Conservation (phyloP, 1,140 invertebrate genomes). For the Sweltsa coloradensis region DNA sequence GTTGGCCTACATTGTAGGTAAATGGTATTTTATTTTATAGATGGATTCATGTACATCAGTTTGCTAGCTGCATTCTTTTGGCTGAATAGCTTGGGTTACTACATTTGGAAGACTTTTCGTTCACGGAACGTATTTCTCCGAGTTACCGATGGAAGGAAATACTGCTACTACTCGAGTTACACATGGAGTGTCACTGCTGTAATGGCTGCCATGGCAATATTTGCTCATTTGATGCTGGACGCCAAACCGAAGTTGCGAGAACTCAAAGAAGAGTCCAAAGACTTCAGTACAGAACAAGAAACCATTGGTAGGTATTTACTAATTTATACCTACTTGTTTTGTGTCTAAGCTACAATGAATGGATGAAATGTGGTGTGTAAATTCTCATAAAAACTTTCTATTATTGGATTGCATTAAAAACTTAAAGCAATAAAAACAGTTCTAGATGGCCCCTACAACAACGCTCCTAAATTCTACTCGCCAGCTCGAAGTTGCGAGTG, state of each 20-base stretch:
- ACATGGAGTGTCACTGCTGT: slow-evolving; percentile 59
- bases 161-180: slow-evolving; percentile 71
- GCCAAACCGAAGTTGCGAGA: slow-evolving; percentile 35
- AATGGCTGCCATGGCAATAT: slow-evolving; percentile 56
- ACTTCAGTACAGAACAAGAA: slow-evolving; percentile 39
- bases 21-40: slow-evolving; percentile 36
- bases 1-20: background rate
- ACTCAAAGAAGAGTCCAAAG: slow-evolving; percentile 33
- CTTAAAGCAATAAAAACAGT: too few species aligned
- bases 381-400: background rate
- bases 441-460: too few species aligned
- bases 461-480: too few species aligned
- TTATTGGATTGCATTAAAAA: too few species aligned
- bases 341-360: too few species aligned
- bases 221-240: slow-evolving; percentile 70
- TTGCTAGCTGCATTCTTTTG: slow-evolving; percentile 69
- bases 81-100: slow-evolving; percentile 71
- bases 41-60: slow-evolving; percentile 58
- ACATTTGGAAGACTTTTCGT: slow-evolving; percentile 74
- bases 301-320: slow-evolving; percentile 37
- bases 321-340: too few species aligned
- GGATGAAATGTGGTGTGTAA: background rate
- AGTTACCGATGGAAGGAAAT: slow-evolving; percentile 69
- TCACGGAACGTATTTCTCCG: slow-evolving; percentile 70
- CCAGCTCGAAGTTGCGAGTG: too few species aligned